These are phyloP conservation scores for Caenorhabditis latens DNA, from an alignment of 1,140 invertebrate species.

Conservation along the genomic window DNA sequence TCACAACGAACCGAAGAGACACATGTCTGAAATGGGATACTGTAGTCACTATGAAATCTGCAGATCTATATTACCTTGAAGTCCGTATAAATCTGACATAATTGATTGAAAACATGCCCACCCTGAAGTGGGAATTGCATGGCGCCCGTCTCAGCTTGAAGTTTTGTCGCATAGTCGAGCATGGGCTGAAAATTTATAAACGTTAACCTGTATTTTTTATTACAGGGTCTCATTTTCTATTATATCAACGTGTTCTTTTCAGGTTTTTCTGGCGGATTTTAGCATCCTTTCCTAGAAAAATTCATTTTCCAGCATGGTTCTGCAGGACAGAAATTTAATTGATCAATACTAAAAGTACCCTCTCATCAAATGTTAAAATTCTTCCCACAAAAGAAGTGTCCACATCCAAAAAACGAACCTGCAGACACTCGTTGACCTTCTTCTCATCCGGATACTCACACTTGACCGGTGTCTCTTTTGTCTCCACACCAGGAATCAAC, in stretches of 20 bases:
- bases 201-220: too few species aligned
- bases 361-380: neutral
- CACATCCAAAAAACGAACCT: neutral
- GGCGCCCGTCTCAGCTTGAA: constrained; percentile 67
- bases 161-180: constrained; percentile 66
- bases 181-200: constrained; percentile 65
- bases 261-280: neutral
- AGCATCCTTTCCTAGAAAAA: too few species aligned
- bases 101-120: constrained; percentile 64
- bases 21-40: constrained; percentile 60
- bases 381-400: neutral
- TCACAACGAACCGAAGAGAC: constrained; percentile 60
- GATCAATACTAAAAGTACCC: too few species aligned
- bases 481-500: neutral
- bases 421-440: constrained; percentile 56
- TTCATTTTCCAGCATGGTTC: too few species aligned
- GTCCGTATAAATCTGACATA: constrained; percentile 64
- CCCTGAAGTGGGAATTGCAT: constrained; percentile 69
- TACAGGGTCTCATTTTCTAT: neutral
- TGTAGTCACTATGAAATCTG: too few species aligned
- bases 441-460: constrained; percentile 57
- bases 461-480: neutral
- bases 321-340: too few species aligned
- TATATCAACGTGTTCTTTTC: constrained; percentile 14
- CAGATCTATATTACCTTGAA: constrained; percentile 55